Evolutionary conservation across 2,113 vertebrate genomes (phyloP).

Genomic region (Myocastor coypus): DNA sequence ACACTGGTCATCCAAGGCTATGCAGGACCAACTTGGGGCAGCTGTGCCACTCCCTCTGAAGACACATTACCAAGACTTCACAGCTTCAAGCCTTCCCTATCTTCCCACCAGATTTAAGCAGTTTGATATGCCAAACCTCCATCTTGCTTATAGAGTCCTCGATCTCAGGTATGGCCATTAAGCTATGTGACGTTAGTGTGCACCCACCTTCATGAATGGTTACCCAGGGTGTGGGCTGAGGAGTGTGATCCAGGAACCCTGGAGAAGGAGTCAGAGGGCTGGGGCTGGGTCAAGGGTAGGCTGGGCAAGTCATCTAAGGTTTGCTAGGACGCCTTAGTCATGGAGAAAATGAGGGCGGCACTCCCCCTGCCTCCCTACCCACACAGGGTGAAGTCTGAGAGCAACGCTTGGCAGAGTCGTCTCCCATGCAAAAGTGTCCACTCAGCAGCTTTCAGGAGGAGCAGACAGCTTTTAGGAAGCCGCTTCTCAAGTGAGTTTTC

Average conservation of each 20-base stretch:
- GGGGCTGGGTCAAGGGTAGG: no score
- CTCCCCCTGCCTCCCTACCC: neutral
- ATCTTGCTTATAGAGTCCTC: neutral
- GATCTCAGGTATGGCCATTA: neutral
- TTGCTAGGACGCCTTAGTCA: neutral
- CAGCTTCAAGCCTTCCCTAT: conserved; percentile 41
- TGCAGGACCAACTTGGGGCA: conserved; percentile 58
- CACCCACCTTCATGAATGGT: rapidly evolving
- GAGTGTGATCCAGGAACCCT: rapidly evolving
- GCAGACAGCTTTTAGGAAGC: neutral
- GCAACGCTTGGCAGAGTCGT: no score
- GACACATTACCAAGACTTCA: neutral
- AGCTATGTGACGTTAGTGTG: rapidly evolving
- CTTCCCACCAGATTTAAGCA: neutral
- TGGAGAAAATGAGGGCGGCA: neutral
- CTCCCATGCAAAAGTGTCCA: neutral
- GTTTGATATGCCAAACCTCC: neutral
- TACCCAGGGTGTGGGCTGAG: neutral
- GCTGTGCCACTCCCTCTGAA: conserved; percentile 63
- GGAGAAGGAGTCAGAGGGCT: neutral
- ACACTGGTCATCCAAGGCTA: conserved; percentile 54
- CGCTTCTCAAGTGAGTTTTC: neutral
- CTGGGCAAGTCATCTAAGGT: neutral
- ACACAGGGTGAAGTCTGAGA: rapidly evolving
- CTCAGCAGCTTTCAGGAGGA: rapidly evolving